Evolutionary conservation across 2,113 vertebrate genomes (phyloP).

Genomic region (Corythoichthys haematopterus): DNA sequence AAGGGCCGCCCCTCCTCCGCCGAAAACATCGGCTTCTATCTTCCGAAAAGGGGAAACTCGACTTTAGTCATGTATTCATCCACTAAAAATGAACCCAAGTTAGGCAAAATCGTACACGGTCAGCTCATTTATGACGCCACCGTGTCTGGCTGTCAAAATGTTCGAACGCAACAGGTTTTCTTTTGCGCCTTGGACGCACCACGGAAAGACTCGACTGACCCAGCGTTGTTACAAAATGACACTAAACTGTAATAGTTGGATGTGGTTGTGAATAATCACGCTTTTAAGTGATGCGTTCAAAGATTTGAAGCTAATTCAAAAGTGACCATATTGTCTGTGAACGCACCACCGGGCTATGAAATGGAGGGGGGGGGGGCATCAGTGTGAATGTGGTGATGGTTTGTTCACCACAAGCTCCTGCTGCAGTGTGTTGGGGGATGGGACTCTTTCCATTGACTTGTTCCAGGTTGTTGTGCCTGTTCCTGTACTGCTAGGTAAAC

Average conservation of each 20-base stretch:
- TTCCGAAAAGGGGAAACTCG: neutral
- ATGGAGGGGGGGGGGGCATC: neutral
- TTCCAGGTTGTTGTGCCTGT: slow-evolving; percentile 8
- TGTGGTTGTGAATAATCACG: no score
- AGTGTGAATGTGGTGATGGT: slow-evolving; percentile 25
- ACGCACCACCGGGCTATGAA: slow-evolving; percentile 1
- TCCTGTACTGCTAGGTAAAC: neutral
- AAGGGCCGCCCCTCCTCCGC: slow-evolving; percentile 24
- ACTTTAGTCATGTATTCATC: neutral
- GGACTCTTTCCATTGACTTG: slow-evolving; percentile 46
- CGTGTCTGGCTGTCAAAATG: neutral
- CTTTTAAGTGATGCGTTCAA: no score
- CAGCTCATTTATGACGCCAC: neutral
- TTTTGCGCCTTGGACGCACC: neutral
- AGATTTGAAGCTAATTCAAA: neutral
- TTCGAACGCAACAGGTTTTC: slow-evolving; percentile 3
- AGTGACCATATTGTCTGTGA: neutral
- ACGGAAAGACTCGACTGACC: neutral
- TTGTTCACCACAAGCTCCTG: slow-evolving; percentile 23
- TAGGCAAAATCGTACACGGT: neutral
- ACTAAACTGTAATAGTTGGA: neutral
- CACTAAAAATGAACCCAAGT: neutral
- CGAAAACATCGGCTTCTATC: neutral
- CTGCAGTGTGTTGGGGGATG: slow-evolving; percentile 54
- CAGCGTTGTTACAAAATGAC: no score